Evolutionary conservation across 2,113 vertebrate genomes (phyloP).

Genomic region (Lipotes vexillifer): DNA sequence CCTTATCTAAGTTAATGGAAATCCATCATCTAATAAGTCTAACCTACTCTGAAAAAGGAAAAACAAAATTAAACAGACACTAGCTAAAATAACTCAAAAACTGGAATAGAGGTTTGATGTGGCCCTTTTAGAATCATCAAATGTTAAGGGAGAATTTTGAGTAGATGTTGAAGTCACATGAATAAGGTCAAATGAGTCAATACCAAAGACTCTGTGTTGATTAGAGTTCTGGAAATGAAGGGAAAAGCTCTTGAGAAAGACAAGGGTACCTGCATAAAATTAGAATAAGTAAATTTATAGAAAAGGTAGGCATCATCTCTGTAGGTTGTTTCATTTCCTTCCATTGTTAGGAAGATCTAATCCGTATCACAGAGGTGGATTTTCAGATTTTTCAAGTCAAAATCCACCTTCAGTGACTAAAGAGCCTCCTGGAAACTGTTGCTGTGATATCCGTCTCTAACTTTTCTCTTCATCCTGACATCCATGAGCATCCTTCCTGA

Average conservation of each 20-base stretch:
- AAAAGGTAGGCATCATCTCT: not conserved
- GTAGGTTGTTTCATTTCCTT: not conserved
- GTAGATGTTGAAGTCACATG: not conserved
- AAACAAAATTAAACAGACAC: not conserved
- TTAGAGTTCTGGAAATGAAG: not conserved
- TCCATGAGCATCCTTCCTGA: not conserved
- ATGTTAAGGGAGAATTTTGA: not conserved
- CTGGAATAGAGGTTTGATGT: not conserved
- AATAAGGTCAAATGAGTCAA: not conserved
- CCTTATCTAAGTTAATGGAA: not conserved
- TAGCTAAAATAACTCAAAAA: not conserved
- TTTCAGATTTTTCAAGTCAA: not conserved
- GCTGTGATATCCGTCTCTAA: not conserved
- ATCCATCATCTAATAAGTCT: not conserved
- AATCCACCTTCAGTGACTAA: not conserved
- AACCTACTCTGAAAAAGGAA: not conserved
- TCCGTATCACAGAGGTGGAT: not conserved
- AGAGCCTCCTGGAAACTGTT: not conserved
- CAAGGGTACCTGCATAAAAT: fast-evolving
- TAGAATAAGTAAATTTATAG: not conserved
- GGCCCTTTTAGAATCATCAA: not conserved
- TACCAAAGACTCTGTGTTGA: not conserved
- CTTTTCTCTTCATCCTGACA: not conserved
- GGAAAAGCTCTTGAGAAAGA: not conserved
- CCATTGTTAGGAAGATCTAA: not conserved